These are phyloP conservation scores for Willisornis vidua DNA, from an alignment of 2,113 vertebrate genomes.

Conservation along the genomic window DNA sequence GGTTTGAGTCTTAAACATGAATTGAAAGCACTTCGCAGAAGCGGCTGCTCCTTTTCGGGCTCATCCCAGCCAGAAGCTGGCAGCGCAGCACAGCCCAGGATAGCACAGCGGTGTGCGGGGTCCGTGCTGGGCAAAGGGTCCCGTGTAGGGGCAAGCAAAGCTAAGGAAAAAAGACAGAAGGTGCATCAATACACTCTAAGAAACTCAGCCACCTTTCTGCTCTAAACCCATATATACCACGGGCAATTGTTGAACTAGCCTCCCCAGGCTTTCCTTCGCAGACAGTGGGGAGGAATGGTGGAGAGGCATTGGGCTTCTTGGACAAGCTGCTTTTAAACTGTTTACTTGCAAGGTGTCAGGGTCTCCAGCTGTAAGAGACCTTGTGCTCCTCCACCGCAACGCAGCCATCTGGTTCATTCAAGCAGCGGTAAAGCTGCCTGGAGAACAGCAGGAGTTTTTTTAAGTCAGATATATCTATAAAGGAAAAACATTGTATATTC, in stretches of 20 bases:
- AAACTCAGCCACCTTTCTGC: neutral
- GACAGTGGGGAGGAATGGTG: neutral
- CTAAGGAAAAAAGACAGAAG: neutral
- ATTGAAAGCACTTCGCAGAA: accelerated
- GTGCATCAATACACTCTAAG: accelerated
- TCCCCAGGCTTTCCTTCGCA: neutral
- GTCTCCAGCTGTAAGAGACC: neutral
- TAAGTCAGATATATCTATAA: neutral
- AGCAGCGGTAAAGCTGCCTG: neutral
- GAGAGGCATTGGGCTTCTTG: neutral
- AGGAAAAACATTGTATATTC: neutral
- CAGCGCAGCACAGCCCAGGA: neutral
- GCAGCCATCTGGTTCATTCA: neutral
- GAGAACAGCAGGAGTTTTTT: neutral
- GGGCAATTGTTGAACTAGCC: neutral
- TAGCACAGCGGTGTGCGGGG: neutral
- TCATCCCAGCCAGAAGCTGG: neutral
- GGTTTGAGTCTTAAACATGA: accelerated
- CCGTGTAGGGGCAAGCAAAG: accelerated
- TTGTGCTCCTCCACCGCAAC: neutral
- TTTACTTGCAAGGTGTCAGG: neutral
- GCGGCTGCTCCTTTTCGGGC: neutral
- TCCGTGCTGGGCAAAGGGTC: neutral
- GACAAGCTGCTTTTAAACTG: neutral
- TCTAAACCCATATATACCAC: accelerated